A percentile compares a stretch with the other conserved stretches of the same genome.
phyloP scores from a whole-genome alignment of 2,888 invertebrate species.

The Agrotis clavis region DNA sequence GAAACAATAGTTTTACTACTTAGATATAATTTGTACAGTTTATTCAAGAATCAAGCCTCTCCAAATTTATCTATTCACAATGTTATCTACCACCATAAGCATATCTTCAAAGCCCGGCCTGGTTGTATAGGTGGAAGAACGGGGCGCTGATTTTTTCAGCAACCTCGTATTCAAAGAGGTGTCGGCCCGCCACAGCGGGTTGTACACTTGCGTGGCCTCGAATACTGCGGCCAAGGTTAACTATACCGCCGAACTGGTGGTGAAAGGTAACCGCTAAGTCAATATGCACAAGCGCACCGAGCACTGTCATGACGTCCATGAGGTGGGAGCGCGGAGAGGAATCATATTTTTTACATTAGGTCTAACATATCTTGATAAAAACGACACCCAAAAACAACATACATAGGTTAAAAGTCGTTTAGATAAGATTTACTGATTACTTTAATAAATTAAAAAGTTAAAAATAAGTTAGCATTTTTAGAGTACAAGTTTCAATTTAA shows the following conservation, averaged over 20 bases:
- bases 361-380: neutral
- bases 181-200: conserved; percentile 93
- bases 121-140: conserved; percentile 92
- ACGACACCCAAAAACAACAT: neutral
- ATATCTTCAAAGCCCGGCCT: conserved; percentile 63
- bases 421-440: neutral
- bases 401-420: neutral
- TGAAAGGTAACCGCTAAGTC: conserved; percentile 92
- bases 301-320: conserved; percentile 62
- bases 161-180: conserved; percentile 95
- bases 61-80: neutral
- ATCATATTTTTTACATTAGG: neutral
- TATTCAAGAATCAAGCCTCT: conserved; percentile 10
- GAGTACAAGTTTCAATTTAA: neutral
- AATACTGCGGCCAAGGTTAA: conserved; percentile 94
- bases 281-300: conserved; percentile 72
- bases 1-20: neutral
- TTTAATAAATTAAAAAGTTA: neutral
- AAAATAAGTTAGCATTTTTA: neutral
- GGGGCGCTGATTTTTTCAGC: conserved; percentile 94
- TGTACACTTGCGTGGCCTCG: conserved; percentile 94
- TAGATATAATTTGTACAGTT: neutral
- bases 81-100: conserved; percentile 25
- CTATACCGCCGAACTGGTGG: conserved; percentile 94
- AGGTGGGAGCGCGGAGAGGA: conserved; percentile 52